Conservation (phyloP, 1,140 invertebrate genomes). For the Ooceraea biroi region DNA sequence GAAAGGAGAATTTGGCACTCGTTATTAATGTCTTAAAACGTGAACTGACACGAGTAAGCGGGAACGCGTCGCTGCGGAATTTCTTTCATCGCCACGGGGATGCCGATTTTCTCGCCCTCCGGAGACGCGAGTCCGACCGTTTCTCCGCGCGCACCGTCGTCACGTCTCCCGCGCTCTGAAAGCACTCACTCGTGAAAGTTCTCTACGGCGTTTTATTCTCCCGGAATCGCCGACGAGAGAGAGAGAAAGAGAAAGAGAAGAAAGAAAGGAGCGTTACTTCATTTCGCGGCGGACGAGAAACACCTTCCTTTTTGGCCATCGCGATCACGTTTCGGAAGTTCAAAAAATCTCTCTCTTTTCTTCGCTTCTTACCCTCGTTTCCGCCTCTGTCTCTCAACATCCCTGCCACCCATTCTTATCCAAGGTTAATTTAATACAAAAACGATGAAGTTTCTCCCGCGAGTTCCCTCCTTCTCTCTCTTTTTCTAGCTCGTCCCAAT, state of each 20-base stretch:
- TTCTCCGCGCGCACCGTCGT: slow-evolving; percentile 2
- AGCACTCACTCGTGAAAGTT: slow-evolving; percentile 53
- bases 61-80: neutral
- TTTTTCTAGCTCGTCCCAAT: neutral
- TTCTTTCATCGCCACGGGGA: slow-evolving; percentile 21
- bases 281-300: slow-evolving; percentile 15
- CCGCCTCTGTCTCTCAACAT: neutral
- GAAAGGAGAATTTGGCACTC: neutral
- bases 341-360: slow-evolving; percentile 20
- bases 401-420: neutral
- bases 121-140: slow-evolving; percentile 14
- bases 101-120: slow-evolving; percentile 44
- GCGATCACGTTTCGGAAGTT: slow-evolving; percentile 30
- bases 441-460: slow-evolving; percentile 28
- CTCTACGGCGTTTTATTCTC: slow-evolving; percentile 27
- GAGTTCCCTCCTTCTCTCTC: neutral
- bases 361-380: neutral
- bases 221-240: slow-evolving; percentile 4
- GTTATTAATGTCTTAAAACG: slow-evolving; percentile 25
- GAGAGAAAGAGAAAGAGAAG: neutral
- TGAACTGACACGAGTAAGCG: neutral
- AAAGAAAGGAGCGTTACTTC: slow-evolving; percentile 7
- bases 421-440: slow-evolving; percentile 56
- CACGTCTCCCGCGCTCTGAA: slow-evolving; percentile 31
- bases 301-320: slow-evolving; percentile 17